Percentiles rank a stretch among this genome's conserved stretches.
phyloP scores from a whole-genome alignment of 2,888 invertebrate species.

The Choristoneura rosaceana region DNA sequence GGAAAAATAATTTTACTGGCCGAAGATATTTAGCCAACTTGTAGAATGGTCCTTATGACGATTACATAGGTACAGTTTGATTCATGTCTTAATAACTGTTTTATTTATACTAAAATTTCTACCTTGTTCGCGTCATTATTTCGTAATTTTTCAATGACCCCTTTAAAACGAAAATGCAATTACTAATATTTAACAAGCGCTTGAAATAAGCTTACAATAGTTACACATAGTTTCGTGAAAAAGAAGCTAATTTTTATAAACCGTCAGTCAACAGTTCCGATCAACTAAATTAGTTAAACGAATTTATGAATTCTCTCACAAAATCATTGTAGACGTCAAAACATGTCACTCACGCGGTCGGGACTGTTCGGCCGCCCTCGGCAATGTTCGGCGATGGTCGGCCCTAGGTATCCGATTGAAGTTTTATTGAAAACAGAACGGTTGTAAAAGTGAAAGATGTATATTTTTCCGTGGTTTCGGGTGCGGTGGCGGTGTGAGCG shows the following conservation, averaged over 20 bases:
- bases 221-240: neutral
- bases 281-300: slow-evolving; percentile 16
- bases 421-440: slow-evolving; percentile 54
- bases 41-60: too few relatives aligned
- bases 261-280: slow-evolving; percentile 1
- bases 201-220: neutral
- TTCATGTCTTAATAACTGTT: too few relatives aligned
- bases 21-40: too few relatives aligned
- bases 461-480: slow-evolving; percentile 58
- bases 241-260: slow-evolving; percentile 1
- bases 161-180: too few relatives aligned
- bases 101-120: too few relatives aligned
- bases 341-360: slow-evolving; percentile 11
- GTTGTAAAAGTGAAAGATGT: slow-evolving; percentile 61
- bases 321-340: slow-evolving; percentile 33
- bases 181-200: neutral
- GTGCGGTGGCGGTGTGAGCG: slow-evolving; percentile 53
- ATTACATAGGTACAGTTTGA: too few relatives aligned
- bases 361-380: neutral
- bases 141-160: too few relatives aligned
- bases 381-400: neutral
- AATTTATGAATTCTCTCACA: slow-evolving; percentile 10
- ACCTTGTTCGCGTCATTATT: too few relatives aligned
- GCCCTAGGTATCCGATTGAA: slow-evolving; percentile 16
- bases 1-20: too few relatives aligned